Percentiles rank a stretch among this genome's conserved stretches.
Conservation (phyloP, 2,888 invertebrate genomes). For the Apodemia zela region DNA sequence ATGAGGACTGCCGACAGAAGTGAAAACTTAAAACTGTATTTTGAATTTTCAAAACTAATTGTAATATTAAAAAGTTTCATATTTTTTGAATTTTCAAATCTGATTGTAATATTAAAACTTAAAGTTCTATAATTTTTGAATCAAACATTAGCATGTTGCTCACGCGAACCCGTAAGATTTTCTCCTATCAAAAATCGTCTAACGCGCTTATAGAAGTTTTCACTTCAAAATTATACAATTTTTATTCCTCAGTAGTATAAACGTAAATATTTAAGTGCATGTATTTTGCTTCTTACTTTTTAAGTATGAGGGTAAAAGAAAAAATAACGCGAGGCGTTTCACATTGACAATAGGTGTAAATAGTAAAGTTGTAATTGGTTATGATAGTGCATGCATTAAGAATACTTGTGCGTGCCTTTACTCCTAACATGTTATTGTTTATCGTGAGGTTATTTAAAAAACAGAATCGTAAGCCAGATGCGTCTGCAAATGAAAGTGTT, state of each 20-base stretch:
- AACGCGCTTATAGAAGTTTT: too few relatives aligned
- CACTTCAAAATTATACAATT: conserved; percentile 6
- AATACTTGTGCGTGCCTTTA: conserved; percentile 54
- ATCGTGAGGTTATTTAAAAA: conserved; percentile 56
- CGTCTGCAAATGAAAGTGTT: conserved; percentile 42
- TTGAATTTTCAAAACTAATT: too few relatives aligned
- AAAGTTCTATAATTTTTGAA: too few relatives aligned
- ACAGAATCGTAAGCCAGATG: conserved; percentile 45
- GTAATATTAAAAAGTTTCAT: too few relatives aligned
- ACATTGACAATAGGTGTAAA: conserved; percentile 4
- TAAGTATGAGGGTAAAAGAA: conserved; percentile 23
- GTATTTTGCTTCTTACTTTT: conserved; percentile 23
- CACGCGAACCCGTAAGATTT: too few relatives aligned
- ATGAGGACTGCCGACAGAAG: too few relatives aligned
- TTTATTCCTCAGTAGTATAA: conserved; percentile 11
- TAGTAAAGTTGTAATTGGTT: conserved; percentile 24
- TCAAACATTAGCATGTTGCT: too few relatives aligned
- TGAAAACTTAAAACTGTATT: too few relatives aligned
- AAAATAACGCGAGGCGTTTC: conserved; percentile 5
- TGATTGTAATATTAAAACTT: too few relatives aligned
- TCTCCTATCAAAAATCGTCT: too few relatives aligned
- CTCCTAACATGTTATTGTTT: conserved; percentile 57
- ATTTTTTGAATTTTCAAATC: too few relatives aligned
- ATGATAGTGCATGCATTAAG: conserved; percentile 68
- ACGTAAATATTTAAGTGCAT: conserved; percentile 25